Evolutionary conservation across 2,113 vertebrate species (phyloP).

Genomic region (Aramus guarauna): DNA sequence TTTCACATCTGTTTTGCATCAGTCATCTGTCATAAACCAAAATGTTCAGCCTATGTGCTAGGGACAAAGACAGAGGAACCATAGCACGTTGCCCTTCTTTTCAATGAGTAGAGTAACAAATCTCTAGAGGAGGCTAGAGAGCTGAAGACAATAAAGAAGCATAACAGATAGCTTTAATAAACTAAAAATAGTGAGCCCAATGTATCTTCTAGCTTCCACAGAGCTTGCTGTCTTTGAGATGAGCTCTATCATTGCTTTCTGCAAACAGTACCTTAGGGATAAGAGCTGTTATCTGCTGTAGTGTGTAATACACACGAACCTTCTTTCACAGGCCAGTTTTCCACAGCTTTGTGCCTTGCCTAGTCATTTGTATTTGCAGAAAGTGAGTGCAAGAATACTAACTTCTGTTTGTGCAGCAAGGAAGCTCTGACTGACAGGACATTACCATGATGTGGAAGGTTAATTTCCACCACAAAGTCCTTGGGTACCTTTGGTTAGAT

Average conservation of each 20-base stretch:
- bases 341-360: background rate
- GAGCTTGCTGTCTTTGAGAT: background rate
- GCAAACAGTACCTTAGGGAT: background rate
- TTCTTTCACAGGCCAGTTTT: background rate
- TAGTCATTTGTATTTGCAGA: background rate
- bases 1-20: background rate
- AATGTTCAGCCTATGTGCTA: background rate
- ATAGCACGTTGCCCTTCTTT: background rate
- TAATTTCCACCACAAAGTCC: background rate
- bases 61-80: background rate
- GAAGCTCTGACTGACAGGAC: background rate
- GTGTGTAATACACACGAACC: background rate
- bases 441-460: background rate
- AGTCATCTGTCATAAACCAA: background rate
- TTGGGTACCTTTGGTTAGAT: background rate
- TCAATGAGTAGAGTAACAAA: background rate
- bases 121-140: conserved; percentile 7
- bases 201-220: background rate
- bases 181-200: background rate
- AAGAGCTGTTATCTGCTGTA: background rate
- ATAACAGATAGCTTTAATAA: conserved; percentile 62
- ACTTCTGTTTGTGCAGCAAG: background rate
- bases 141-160: conserved; percentile 2
- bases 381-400: background rate
- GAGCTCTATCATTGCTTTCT: background rate